Evolutionary conservation across 2,888 invertebrate species (phyloP).

Genomic region (Lycaena phlaeas): DNA sequence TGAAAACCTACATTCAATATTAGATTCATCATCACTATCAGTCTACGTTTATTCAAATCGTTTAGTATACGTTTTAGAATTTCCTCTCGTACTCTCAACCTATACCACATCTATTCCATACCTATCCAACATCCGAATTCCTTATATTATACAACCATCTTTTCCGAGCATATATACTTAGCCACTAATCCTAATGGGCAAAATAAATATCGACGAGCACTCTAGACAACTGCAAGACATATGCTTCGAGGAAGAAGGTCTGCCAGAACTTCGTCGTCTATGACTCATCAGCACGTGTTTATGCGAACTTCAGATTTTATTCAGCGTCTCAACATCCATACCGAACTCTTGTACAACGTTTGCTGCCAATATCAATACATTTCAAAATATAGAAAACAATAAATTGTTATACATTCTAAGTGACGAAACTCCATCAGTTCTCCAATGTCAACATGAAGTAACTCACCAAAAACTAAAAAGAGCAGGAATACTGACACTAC

Average conservation of each 20-base stretch:
- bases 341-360: conserved; percentile 19
- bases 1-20: conserved; percentile 20
- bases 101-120: conserved; percentile 25
- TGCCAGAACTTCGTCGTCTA: conserved; percentile 18
- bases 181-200: conserved; percentile 23
- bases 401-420: conserved; percentile 19
- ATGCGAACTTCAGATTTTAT: conserved; percentile 18
- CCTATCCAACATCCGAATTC: conserved; percentile 25
- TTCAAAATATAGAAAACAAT: conserved; percentile 17
- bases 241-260: conserved; percentile 12
- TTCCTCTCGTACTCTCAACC: conserved; percentile 11
- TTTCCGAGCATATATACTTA: conserved; percentile 25
- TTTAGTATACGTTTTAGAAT: background rate
- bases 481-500: conserved; percentile 16
- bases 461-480: conserved; percentile 16
- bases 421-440: conserved; percentile 14
- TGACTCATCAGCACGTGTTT: conserved; percentile 15
- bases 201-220: conserved; percentile 20
- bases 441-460: conserved; percentile 17
- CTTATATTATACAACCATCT: conserved; percentile 21
- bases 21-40: conserved; percentile 10
- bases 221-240: conserved; percentile 20
- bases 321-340: conserved; percentile 10
- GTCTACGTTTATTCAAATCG: background rate
- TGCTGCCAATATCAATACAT: conserved; percentile 20